phyloP scores from a whole-genome alignment of 2,797 vertebrate species.

The Notolabrus celidotus region DNA sequence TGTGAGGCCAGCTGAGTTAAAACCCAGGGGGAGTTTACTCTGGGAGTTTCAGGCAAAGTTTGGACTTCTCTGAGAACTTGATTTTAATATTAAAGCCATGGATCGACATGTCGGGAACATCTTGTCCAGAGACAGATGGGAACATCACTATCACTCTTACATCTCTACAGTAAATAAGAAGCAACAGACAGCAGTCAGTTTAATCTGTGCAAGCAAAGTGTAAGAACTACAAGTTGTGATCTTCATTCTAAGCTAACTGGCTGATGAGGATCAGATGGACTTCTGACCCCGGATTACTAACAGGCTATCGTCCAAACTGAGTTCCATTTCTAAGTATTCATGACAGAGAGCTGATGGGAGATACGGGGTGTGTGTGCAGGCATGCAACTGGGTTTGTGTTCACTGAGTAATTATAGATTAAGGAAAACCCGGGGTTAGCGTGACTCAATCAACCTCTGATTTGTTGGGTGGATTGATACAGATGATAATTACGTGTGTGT shows the following conservation, averaged over 20 bases:
- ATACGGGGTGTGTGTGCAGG: background rate
- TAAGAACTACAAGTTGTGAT: background rate
- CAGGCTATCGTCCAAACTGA: slow-evolving; percentile 20
- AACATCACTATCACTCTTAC: background rate
- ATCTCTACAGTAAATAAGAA: background rate
- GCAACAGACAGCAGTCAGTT: background rate
- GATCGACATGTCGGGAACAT: background rate
- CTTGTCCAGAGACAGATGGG: background rate
- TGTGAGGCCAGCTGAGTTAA: background rate
- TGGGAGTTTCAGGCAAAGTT: background rate
- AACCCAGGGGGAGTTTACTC: background rate
- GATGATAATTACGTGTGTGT: slow-evolving; percentile 32
- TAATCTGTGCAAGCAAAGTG: background rate
- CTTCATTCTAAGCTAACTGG: background rate
- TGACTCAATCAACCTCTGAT: slow-evolving; percentile 66
- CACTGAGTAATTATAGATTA: slow-evolving; percentile 66
- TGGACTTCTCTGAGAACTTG: background rate
- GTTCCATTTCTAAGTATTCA: slow-evolving; percentile 30
- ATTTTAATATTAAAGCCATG: background rate
- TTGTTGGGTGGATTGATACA: slow-evolving; percentile 54
- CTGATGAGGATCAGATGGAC: background rate
- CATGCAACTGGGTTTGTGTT: slow-evolving; percentile 14
- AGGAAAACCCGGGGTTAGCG: slow-evolving; percentile 63
- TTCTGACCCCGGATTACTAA: background rate
- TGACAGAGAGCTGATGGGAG: slow-evolving; percentile 23